These are phyloP conservation scores for Agrotis clavis DNA, from an alignment of 2,888 invertebrate genomes.

Conservation along the genomic window DNA sequence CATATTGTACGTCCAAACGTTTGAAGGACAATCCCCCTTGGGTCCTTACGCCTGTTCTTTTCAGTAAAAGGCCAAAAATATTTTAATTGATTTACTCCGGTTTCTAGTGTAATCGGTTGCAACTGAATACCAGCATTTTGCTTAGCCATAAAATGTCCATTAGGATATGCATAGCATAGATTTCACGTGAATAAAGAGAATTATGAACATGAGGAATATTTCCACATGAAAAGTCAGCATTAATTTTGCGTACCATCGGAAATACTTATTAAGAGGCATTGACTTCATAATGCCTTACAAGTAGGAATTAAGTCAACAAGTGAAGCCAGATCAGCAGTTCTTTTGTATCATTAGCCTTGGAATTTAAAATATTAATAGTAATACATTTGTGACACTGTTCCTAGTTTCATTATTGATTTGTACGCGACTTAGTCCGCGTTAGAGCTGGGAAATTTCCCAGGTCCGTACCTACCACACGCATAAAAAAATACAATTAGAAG, in stretches of 20 bases:
- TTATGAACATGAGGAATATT: neutral
- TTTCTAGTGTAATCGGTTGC: too few relatives aligned
- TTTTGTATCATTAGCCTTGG: slow-evolving; percentile 11
- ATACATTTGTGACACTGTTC: neutral
- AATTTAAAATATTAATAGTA: neutral
- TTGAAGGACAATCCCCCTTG: too few relatives aligned
- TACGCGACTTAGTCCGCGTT: too few relatives aligned
- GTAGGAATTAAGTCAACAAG: slow-evolving; percentile 12
- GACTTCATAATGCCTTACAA: slow-evolving; percentile 8
- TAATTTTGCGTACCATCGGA: neutral
- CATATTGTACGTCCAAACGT: neutral
- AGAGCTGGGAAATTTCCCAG: neutral
- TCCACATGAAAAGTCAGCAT: neutral
- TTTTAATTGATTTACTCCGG: too few relatives aligned
- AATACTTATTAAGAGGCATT: slow-evolving; percentile 23
- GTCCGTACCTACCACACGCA: neutral
- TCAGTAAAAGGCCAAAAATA: too few relatives aligned
- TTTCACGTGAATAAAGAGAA: neutral
- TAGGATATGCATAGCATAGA: too few relatives aligned
- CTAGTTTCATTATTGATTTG: neutral
- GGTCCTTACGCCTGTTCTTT: neutral
- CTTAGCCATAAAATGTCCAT: too few relatives aligned
- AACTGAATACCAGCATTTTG: too few relatives aligned
- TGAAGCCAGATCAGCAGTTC: slow-evolving; percentile 8
- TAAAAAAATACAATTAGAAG: neutral